Evolutionary conservation across 2,113 vertebrate species (phyloP).

Genomic region (Meles meles): DNA sequence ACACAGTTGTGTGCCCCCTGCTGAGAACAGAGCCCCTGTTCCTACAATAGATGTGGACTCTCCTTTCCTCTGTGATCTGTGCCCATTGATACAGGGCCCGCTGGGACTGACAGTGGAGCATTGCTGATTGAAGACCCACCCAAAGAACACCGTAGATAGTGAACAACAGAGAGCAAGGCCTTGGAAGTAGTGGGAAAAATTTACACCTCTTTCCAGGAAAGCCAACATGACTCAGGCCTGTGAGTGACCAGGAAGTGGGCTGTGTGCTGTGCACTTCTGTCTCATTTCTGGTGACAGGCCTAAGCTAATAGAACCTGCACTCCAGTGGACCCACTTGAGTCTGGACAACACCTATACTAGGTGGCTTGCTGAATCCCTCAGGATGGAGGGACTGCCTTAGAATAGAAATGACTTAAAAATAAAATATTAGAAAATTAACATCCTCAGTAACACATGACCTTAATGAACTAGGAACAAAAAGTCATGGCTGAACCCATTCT

Average conservation of each 20-base stretch:
- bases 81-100: background rate
- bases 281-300: background rate
- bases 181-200: background rate
- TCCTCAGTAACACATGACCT: background rate
- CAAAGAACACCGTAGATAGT: background rate
- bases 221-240: background rate
- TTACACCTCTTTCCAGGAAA: background rate
- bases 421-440: background rate
- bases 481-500: background rate
- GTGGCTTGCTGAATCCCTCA: background rate
- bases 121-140: background rate
- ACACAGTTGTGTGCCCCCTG: no score
- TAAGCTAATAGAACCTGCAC: background rate
- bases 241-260: background rate
- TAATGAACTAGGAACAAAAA: background rate
- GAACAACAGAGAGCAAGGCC: background rate
- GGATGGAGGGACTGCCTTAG: background rate
- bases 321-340: background rate
- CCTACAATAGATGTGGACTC: background rate
- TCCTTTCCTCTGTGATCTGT: background rate
- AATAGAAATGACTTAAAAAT: background rate
- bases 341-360: background rate
- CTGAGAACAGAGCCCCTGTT: background rate
- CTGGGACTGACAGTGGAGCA: background rate
- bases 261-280: fast-evolving